Evolutionary conservation across 2,113 vertebrate genomes (phyloP), one percentile per base, ranked within the genome.

Genomic region (Antechinus flavipes): DNA sequence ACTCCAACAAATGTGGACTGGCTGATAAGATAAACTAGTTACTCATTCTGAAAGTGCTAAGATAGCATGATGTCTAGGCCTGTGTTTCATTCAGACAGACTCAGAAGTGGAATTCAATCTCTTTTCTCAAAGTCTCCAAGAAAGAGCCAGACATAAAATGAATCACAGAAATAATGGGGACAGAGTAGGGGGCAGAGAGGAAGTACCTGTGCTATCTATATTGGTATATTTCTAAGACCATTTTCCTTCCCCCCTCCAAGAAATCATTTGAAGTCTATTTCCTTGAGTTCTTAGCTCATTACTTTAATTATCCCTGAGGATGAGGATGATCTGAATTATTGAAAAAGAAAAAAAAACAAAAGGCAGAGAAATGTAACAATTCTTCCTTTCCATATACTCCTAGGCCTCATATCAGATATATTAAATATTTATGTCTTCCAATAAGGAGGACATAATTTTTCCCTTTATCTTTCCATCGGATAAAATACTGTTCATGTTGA

Each of bases 71-170:
- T 42, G 58, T 68, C 30, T 68, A 68, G 50, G 27, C 55, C 47
- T 47, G 90, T 54, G 52, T 97, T 95, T 97, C 58, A 0, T 0
- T n/a, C 27, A 46, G 12, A 16, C 49, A 90, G 27, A 27, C 90
- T 68, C 90, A n/a, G 55, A 95, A 94, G 49, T 93, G 22, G 47
- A 90, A 61, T 42, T 91, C 91, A 95, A 76, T 84, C 76, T 94
- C 95, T 93, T 94, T 46, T 95, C 92, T 92, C 54, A 96, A 94
- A 90, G 54, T 92, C 46, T 97, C 93, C 94, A 91, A 89, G 68
- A 52, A 92, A 93, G 19, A 50, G 5, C 24, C 55, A 95, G 89
- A 92, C 54, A 46, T 50, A 55, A 95, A 91, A 49, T 0, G 7
- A 96, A 52, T 93, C 94, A 55, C 23, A 92, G 23, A 49, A 61